These are phyloP conservation scores for Drosophila parabipectinata DNA, from an alignment of 1,140 invertebrate species.

Conservation along the genomic window DNA sequence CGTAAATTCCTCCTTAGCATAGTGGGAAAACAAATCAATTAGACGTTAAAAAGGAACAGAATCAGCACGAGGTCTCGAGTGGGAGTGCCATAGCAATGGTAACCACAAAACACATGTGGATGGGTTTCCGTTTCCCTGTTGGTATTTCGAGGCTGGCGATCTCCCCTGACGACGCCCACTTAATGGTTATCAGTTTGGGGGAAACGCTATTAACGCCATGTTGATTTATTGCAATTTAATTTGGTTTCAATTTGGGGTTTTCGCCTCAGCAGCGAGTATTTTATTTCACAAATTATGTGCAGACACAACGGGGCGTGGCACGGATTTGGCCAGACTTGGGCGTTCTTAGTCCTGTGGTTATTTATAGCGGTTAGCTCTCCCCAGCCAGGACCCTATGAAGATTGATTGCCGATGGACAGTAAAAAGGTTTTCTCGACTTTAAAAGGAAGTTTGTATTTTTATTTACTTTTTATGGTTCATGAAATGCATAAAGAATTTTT, in stretches of 20 bases:
- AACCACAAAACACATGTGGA: conserved; percentile 36
- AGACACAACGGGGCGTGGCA: conserved; percentile 72
- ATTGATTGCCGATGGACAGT: conserved; percentile 42
- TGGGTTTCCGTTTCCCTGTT: conserved; percentile 25
- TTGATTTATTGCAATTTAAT: conserved; percentile 81
- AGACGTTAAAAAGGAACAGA: conserved; percentile 64
- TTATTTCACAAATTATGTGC: conserved; percentile 79
- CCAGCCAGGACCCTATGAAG: conserved; percentile 14
- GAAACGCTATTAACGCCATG: conserved; percentile 73
- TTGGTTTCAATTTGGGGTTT: conserved; percentile 74
- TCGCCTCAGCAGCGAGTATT: conserved; percentile 54
- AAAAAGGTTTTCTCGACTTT: conserved; percentile 28
- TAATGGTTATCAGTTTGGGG: conserved; percentile 74
- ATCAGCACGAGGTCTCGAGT: conserved; percentile 10
- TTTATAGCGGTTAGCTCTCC: conserved; percentile 54
- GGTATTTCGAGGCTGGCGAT: conserved; percentile 51
- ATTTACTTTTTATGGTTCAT: conserved; percentile 48
- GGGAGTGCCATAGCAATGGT: conserved; percentile 7
- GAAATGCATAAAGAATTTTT: conserved; percentile 4
- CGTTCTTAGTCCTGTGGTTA: conserved; percentile 39
- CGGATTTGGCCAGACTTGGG: conserved; percentile 29
- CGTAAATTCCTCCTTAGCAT: conserved; percentile 39
- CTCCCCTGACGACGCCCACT: conserved; percentile 71
- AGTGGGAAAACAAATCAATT: conserved; percentile 72
- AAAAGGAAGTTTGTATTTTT: conserved; percentile 42